Conservation (phyloP, 2,113 vertebrate genomes). For the Empidonax alnorum region DNA sequence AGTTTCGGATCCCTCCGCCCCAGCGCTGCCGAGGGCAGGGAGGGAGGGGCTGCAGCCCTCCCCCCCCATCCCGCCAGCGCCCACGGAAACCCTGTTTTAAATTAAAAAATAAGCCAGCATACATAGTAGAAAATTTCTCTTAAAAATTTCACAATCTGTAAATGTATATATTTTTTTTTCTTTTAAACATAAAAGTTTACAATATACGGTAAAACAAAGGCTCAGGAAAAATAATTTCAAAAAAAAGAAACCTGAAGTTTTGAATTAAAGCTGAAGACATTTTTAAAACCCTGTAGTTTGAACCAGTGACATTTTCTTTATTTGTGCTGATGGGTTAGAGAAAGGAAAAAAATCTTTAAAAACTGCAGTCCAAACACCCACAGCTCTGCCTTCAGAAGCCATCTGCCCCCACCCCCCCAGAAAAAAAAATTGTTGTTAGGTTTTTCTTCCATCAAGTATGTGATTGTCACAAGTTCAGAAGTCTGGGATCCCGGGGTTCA, state of each 20-base stretch:
- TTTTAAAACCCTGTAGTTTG: conserved; percentile 96
- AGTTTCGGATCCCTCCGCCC: conserved; percentile 67
- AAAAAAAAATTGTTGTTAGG: conserved; percentile 75
- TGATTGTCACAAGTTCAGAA: conserved; percentile 86
- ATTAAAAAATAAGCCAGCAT: conserved; percentile 99
- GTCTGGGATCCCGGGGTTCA: conserved; percentile 76
- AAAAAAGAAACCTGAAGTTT: conserved; percentile 88
- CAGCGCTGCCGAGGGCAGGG: conserved; percentile 26
- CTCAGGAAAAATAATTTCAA: conserved; percentile 90
- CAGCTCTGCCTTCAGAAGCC: conserved; percentile 82
- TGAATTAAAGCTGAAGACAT: conserved; percentile 96
- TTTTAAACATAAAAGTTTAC: conserved; percentile 97
- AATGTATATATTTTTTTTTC: conserved; percentile 91
- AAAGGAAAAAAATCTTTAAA: conserved; percentile 92
- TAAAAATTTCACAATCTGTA: conserved; percentile 99
- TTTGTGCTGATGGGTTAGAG: conserved; percentile 99
- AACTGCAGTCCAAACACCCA: conserved; percentile 90
- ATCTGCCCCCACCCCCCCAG: conserved; percentile 19
- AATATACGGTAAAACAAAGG: conserved; percentile 90
- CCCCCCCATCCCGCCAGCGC: conserved; percentile 64
- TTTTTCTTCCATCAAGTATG: conserved; percentile 77
- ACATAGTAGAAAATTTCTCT: conserved; percentile 99
- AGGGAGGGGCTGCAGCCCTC: conserved; percentile 27
- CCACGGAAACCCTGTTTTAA: conserved; percentile 86
- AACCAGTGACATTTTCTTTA: conserved; percentile 88